These are phyloP conservation scores for Hippocampus barbouri DNA, from an alignment of 2,113 vertebrate genomes.

Conservation along the genomic window DNA sequence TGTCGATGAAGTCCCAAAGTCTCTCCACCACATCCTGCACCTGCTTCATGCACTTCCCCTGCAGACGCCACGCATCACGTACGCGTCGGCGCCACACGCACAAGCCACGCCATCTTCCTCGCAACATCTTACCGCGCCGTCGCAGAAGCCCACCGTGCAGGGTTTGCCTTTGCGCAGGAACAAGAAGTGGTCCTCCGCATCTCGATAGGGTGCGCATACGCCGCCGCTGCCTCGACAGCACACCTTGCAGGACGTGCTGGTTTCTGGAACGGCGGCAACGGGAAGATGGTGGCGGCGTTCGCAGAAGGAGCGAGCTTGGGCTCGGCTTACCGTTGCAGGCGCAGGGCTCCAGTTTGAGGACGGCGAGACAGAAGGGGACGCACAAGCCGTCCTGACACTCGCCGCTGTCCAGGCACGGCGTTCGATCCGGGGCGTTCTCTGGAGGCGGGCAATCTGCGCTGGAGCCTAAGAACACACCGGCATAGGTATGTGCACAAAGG, in stretches of 20 bases:
- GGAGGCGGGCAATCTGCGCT: conserved; percentile 90
- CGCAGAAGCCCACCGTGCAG: conserved; percentile 94
- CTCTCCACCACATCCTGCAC: conserved; percentile 95
- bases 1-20: conserved; percentile 97
- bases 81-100: neutral
- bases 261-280: conserved; percentile 68
- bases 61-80: neutral
- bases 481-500: neutral
- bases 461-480: conserved; percentile 66
- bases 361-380: conserved; percentile 86
- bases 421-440: conserved; percentile 78
- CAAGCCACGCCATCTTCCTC: neutral
- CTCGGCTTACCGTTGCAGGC: conserved; percentile 81
- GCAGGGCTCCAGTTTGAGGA: conserved; percentile 78
- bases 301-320: neutral
- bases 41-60: conserved; percentile 96
- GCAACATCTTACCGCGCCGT: conserved; percentile 77
- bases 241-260: conserved; percentile 85
- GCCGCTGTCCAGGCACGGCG: conserved; percentile 86
- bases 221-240: conserved; percentile 79
- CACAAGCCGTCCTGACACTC: conserved; percentile 85
- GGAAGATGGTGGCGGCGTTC: neutral
- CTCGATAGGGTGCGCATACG: conserved; percentile 72
- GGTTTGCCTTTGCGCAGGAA: conserved; percentile 94
- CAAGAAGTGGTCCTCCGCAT: conserved; percentile 62